Evolutionary conservation across 2,888 invertebrate genomes (phyloP), one percentile per base, ranked within the genome.

Genomic region (Pyrrhia umbra): DNA sequence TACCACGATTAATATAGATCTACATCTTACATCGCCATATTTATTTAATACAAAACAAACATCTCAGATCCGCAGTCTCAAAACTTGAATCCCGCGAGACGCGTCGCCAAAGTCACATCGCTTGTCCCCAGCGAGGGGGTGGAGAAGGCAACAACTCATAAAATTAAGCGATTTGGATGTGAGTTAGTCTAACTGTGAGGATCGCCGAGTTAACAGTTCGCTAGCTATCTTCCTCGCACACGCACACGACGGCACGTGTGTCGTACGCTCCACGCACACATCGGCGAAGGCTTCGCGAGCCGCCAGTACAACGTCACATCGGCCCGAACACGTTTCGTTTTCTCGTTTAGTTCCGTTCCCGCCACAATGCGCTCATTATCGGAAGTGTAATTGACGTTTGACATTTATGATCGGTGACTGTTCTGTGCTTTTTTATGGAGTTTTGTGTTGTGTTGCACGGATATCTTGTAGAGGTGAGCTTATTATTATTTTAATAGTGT

Each of bases 111-210:
- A 85, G 92, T 89, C 86, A 92, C 85, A 71, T 67, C 88, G 77
- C 65, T 60, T 80, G 78, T 65, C 78, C 79, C 80, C 80, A 80
- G 79, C 85, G 91, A 92, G 93, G 94, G 94, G 95, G 95, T 94
- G 95, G 95, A 94, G 95, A 93, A 94, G 94, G 94, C 95, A 95
- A 94, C 95, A 95, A 95, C 95, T 95, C 95, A 95, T 95, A 95
- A 95, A 95, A 95, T 95, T 94, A 95, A 95, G 95, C 95, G 95
- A 95, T 95, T 95, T 94, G 94, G 94, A 93, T 94, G 94, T 89
- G 93, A 93, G 95, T 94, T 95, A 95, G 95, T 95, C 92, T 93
- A 92, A 94, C 94, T 92, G 94, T 90, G 93, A 92, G 92, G 90
- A 93, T 91, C 92, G 94, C 83, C 91, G 93, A 92, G 94, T 92